These are phyloP conservation scores for Delia radicum DNA, from an alignment of 1,140 invertebrate genomes.

Conservation along the genomic window DNA sequence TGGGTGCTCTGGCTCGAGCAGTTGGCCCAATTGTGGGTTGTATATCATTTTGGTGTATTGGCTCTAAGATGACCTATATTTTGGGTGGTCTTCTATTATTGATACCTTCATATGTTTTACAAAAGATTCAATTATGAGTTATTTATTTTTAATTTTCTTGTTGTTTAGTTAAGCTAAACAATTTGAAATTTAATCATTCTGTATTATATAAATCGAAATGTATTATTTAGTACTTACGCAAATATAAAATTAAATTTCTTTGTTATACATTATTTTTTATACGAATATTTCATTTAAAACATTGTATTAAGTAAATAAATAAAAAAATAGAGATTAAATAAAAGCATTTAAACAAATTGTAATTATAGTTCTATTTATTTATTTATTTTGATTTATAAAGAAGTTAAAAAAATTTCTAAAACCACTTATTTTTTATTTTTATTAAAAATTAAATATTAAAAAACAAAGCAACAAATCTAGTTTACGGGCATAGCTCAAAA, in stretches of 20 bases:
- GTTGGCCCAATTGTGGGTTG: conserved; percentile 87
- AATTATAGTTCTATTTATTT: too few relatives aligned
- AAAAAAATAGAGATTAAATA: background rate
- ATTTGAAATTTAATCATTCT: background rate
- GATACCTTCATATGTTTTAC: conserved; percentile 67
- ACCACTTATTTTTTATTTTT: too few relatives aligned
- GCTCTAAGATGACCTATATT: conserved; percentile 73
- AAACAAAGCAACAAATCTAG: too few relatives aligned
- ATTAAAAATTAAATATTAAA: too few relatives aligned
- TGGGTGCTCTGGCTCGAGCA: conserved; percentile 91
- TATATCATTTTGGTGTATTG: conserved; percentile 79
- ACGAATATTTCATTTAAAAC: too few relatives aligned
- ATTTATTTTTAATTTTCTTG: background rate
- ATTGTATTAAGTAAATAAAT: background rate
- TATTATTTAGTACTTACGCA: conserved; percentile 11
- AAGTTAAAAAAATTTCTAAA: background rate
- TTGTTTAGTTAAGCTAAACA: too few relatives aligned
- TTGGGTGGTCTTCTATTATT: conserved; percentile 68
- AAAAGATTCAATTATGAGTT: conserved; percentile 36
- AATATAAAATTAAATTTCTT: background rate
- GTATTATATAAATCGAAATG: conserved; percentile 17
- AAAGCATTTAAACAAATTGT: too few relatives aligned
- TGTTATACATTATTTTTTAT: background rate
- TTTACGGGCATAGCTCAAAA: too few relatives aligned
- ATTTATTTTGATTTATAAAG: background rate